Conservation (phyloP, 2,113 vertebrate genomes). For the Madoqua kirkii region DNA sequence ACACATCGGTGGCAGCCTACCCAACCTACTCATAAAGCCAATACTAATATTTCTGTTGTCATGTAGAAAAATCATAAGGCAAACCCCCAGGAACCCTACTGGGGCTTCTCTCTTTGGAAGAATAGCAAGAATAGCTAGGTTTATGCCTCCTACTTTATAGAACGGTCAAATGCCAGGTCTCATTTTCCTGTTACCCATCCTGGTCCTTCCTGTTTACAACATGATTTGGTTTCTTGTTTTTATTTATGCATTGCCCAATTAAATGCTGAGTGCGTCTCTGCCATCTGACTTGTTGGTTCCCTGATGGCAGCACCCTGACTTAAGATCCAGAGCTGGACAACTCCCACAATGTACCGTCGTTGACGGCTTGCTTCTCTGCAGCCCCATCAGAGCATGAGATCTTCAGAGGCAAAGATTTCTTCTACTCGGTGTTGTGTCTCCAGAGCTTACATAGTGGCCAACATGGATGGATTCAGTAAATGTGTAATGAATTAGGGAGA, state of each 20-base stretch:
- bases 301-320: not conserved
- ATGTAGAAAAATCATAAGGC: not conserved
- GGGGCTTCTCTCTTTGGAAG: not conserved
- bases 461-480: not conserved
- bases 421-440: not conserved
- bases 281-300: not conserved
- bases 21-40: not conserved
- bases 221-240: not conserved
- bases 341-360: accelerated
- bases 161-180: not conserved
- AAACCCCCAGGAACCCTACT: not conserved
- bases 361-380: not conserved
- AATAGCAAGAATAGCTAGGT: not conserved
- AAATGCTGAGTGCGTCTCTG: not conserved
- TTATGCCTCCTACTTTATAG: not conserved
- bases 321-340: not conserved
- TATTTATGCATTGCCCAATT: not conserved
- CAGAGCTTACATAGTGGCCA: not conserved
- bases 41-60: not conserved
- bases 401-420: not conserved
- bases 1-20: not conserved
- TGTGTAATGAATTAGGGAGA: not conserved
- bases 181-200: not conserved
- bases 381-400: not conserved
- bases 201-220: not conserved